These are phyloP conservation scores for Pseudochirops cupreus DNA, from an alignment of 2,797 vertebrate species.

Conservation along the genomic window DNA sequence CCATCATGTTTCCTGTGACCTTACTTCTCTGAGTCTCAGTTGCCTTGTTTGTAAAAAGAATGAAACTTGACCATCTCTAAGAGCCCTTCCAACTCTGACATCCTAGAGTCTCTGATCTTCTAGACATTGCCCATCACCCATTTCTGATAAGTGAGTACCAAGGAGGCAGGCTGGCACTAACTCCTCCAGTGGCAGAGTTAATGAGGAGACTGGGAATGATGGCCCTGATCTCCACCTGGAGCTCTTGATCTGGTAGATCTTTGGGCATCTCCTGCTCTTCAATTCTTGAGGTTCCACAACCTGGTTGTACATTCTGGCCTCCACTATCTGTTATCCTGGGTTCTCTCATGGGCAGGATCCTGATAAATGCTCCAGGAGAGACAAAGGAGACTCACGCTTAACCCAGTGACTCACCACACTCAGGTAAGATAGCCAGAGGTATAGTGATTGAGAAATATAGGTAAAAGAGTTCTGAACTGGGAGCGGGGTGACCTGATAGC, in stretches of 20 bases:
- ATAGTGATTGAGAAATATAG: not conserved
- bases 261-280: not conserved
- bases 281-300: not conserved
- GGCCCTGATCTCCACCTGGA: not conserved
- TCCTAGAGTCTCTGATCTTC: not conserved
- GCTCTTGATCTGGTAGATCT: not conserved
- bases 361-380: not conserved
- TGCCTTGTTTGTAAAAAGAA: not conserved
- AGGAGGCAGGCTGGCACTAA: not conserved
- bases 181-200: not conserved
- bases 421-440: not conserved
- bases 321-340: not conserved
- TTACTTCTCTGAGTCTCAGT: not conserved
- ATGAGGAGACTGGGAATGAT: not conserved
- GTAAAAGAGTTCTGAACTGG: not conserved
- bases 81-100: not conserved
- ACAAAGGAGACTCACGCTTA: not conserved
- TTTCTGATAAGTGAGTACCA: not conserved
- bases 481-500: not conserved
- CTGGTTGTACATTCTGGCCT: not conserved
- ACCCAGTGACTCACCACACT: not conserved
- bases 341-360: not conserved
- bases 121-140: not conserved
- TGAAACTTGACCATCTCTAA: not conserved
- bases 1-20: not conserved